A percentile compares a stretch with the other conserved stretches of the same genome.
These are phyloP conservation scores for Beaufortia kweichowensis DNA, from an alignment of 2,113 vertebrate genomes.

Conservation along the genomic window DNA sequence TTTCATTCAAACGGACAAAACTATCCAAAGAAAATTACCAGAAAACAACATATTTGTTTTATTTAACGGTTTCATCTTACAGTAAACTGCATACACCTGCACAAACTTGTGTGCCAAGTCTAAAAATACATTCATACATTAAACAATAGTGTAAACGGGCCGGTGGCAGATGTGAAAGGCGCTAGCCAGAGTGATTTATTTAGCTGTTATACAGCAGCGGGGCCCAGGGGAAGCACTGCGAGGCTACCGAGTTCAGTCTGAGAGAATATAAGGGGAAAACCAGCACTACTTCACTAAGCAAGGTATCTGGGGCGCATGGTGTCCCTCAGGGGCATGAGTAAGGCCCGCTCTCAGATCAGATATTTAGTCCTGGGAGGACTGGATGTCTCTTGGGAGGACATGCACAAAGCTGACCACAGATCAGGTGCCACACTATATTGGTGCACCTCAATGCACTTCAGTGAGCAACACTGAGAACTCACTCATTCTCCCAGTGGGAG, in stretches of 20 bases:
- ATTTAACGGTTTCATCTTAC: conserved; percentile 29
- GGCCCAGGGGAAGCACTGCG: conserved; percentile 5
- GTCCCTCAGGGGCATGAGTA: conserved; percentile 35
- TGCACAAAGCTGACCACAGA: conserved; percentile 20
- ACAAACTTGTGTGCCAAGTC: conserved; percentile 4
- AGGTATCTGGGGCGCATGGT: conserved; percentile 13
- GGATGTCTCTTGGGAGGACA: conserved; percentile 16
- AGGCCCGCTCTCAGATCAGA: conserved; percentile 44
- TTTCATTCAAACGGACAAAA: background rate
- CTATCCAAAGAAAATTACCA: background rate
- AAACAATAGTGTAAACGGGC: conserved; percentile 21
- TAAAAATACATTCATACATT: conserved; percentile 35
- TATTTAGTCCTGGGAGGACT: conserved; percentile 34
- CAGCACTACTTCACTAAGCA: conserved; percentile 34
- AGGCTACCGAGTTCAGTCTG: conserved; percentile 35
- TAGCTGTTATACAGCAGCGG: conserved; percentile 5
- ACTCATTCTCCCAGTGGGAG: conserved; percentile 48
- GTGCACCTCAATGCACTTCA: conserved; percentile 35
- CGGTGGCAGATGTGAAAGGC: conserved; percentile 16
- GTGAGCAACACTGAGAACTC: conserved; percentile 39
- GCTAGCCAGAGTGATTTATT: conserved; percentile 15
- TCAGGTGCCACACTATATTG: conserved; percentile 41
- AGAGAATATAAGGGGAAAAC: conserved; percentile 51
- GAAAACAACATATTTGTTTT: conserved; percentile 4
- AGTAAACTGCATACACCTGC: conserved; percentile 39